phyloP scores from a whole-genome alignment of 2,888 invertebrate species.

The Zygothrica quintamaculata region DNA sequence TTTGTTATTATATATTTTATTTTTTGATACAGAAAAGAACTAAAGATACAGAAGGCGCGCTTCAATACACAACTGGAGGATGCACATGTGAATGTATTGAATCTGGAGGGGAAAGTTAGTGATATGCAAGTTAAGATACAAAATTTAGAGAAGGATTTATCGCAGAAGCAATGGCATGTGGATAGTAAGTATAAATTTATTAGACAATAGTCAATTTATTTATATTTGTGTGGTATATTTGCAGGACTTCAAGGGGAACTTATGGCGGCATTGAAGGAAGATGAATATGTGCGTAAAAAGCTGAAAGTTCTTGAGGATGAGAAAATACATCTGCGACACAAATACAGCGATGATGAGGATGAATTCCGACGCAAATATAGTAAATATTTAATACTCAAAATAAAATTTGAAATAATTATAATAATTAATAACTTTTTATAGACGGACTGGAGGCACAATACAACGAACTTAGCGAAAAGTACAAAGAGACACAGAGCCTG shows the following conservation, averaged over 20 bases:
- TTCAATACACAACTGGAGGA: slow-evolving; percentile 83
- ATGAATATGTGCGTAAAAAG: slow-evolving; percentile 83
- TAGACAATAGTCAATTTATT: too few relatives aligned
- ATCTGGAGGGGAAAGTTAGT: slow-evolving; percentile 80
- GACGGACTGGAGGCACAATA: slow-evolving; percentile 85
- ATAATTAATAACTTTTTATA: slow-evolving; percentile 49
- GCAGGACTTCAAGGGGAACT: slow-evolving; percentile 84
- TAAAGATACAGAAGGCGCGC: slow-evolving; percentile 79
- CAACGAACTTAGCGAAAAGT: slow-evolving; percentile 85
- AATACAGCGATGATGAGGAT: slow-evolving; percentile 82
- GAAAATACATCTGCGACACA: slow-evolving; percentile 81
- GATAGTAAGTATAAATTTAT: slow-evolving; percentile 84
- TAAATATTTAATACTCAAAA: slow-evolving; percentile 36
- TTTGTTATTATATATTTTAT: slow-evolving; percentile 7
- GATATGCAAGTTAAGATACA: slow-evolving; percentile 83
- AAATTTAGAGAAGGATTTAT: slow-evolving; percentile 82
- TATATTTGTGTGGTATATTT: too few relatives aligned
- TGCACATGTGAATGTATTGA: slow-evolving; percentile 82
- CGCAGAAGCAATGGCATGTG: slow-evolving; percentile 84
- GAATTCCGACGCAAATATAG: slow-evolving; percentile 83
- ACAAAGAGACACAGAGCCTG: slow-evolving; percentile 85
- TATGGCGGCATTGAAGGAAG: slow-evolving; percentile 83
- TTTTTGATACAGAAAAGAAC: slow-evolving; percentile 82
- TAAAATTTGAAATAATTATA: not conserved
- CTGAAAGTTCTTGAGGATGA: slow-evolving; percentile 84